Evolutionary conservation across 1,140 invertebrate species (phyloP).

Genomic region (Pseudachorutes palmiensis): DNA sequence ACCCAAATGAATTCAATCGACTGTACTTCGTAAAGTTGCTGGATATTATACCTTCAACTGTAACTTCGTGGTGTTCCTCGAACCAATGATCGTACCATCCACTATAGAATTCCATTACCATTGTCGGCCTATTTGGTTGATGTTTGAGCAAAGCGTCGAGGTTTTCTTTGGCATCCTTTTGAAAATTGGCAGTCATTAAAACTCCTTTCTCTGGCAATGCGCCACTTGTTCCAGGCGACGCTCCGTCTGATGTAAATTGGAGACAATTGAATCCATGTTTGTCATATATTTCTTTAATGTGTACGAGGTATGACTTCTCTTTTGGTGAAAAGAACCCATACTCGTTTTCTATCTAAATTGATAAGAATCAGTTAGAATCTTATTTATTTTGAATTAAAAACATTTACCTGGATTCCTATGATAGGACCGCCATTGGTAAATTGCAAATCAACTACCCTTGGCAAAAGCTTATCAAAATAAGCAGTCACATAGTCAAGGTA

Average conservation of each 20-base stretch:
- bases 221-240: not conserved
- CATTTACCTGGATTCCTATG: conserved; percentile 46
- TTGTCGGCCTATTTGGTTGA: conserved; percentile 36
- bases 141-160: conserved; percentile 20
- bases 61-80: conserved; percentile 11
- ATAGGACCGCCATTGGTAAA: conserved; percentile 52
- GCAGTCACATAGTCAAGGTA: conserved; percentile 46
- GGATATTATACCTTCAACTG: not conserved
- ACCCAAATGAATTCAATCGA: too few species aligned
- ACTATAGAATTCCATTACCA: conserved; percentile 48
- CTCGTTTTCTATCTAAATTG: conserved; percentile 50
- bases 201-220: conserved; percentile 17
- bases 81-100: conserved; percentile 44
- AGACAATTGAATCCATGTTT: conserved; percentile 41
- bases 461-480: conserved; percentile 48
- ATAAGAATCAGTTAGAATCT: not conserved
- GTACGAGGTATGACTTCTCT: conserved; percentile 42
- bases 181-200: conserved; percentile 27
- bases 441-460: conserved; percentile 47
- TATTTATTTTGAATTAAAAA: not conserved
- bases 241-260: conserved; percentile 44
- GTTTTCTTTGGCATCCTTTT: conserved; percentile 15
- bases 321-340: conserved; percentile 43
- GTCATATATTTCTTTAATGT: conserved; percentile 39
- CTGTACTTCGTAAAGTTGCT: too few species aligned